Evolutionary conservation across 2,113 vertebrate species (phyloP).

Genomic region (Malurus melanocephalus): DNA sequence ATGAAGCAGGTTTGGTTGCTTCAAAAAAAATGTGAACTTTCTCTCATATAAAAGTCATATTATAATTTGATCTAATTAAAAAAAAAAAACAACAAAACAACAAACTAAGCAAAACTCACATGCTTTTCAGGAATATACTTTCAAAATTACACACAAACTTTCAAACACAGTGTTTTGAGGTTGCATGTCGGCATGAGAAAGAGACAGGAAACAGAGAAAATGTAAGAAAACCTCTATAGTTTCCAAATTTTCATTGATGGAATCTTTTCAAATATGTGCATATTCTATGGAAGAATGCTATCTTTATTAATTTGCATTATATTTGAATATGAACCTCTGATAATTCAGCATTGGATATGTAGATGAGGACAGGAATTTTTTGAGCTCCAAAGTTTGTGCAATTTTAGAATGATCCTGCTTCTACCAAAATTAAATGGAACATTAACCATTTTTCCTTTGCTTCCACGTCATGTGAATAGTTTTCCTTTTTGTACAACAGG

Average conservation of each 20-base stretch:
- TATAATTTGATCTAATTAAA: neutral
- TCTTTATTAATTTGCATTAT: neutral
- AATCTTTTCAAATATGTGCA: neutral
- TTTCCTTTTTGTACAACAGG: neutral
- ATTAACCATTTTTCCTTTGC: neutral
- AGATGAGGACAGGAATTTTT: neutral
- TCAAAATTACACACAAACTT: neutral
- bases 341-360: neutral
- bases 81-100: neutral
- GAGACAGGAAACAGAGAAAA: neutral
- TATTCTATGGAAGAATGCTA: neutral
- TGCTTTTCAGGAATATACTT: neutral
- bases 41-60: neutral
- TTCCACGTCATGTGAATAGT: neutral
- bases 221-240: neutral
- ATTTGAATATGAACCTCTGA: neutral
- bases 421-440: neutral
- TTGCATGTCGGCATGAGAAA: neutral
- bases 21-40: neutral
- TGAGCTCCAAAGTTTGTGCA: neutral
- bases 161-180: neutral
- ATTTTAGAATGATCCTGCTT: neutral
- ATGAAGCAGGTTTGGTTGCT: neutral
- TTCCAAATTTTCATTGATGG: neutral
- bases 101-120: fast-evolving